phyloP scores from a whole-genome alignment of 2,888 invertebrate species.

The Eledona agricola region DNA sequence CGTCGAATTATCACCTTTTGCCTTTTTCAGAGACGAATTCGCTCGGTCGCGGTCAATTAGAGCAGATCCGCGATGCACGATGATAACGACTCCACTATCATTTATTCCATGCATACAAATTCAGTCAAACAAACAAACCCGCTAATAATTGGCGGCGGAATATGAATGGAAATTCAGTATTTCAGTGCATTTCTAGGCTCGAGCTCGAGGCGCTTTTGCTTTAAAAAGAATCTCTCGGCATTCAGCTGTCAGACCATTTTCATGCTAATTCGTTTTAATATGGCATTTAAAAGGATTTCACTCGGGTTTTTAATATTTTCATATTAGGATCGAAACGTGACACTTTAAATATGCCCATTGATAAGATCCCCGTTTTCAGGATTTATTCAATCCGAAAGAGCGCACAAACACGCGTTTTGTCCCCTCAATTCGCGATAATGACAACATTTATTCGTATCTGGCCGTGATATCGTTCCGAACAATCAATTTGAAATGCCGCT shows the following conservation, averaged over 20 bases:
- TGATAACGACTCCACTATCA: constrained; percentile 56
- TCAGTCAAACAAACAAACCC: constrained; percentile 60
- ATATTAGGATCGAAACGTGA: constrained; percentile 54
- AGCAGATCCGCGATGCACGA: constrained; percentile 52
- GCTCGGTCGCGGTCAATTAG: constrained; percentile 56
- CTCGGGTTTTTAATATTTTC: constrained; percentile 61
- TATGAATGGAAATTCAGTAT: constrained; percentile 55
- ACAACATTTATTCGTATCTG: constrained; percentile 44
- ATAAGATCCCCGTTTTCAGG: constrained; percentile 52
- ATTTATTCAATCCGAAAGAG: constrained; percentile 41
- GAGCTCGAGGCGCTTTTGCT: constrained; percentile 51
- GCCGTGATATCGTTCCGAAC: constrained; percentile 44
- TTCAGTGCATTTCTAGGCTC: constrained; percentile 49
- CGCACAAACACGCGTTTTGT: constrained; percentile 7
- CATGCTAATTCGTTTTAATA: constrained; percentile 62
- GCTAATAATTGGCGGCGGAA: constrained; percentile 60
- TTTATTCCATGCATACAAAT: constrained; percentile 63
- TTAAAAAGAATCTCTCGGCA: constrained; percentile 52
- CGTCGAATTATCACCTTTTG: too few species aligned
- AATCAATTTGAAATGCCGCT: constrained; percentile 38
- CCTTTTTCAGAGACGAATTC: too few species aligned
- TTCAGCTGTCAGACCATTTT: constrained; percentile 63
- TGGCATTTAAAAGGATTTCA: constrained; percentile 60
- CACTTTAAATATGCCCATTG: constrained; percentile 53
- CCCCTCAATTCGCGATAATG: constrained; percentile 16